These are phyloP conservation scores for Parnassius apollo DNA, from an alignment of 2,888 invertebrate species.

Conservation along the genomic window DNA sequence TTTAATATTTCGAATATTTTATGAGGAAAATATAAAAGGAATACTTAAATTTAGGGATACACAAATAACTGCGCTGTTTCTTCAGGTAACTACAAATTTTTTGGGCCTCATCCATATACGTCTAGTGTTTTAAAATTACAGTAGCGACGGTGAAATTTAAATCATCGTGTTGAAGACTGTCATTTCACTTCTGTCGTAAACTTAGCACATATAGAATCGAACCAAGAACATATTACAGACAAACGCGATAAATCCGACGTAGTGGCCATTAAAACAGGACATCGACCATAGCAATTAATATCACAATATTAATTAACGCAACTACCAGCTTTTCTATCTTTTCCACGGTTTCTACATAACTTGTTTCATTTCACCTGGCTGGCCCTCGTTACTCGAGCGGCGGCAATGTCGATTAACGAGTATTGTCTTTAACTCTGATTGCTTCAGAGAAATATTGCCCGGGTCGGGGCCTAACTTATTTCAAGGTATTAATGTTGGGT, in stretches of 20 bases:
- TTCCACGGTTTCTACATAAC: slow-evolving; percentile 9
- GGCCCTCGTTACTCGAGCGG: neutral
- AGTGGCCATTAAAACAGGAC: neutral
- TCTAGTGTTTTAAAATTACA: no score
- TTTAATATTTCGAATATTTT: no score
- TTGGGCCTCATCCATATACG: no score
- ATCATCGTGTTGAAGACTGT: no score
- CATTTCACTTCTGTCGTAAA: no score
- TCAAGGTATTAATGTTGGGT: neutral
- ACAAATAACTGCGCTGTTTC: no score
- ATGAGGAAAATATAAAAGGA: no score
- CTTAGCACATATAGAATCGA: no score
- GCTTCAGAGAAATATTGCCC: slow-evolving; percentile 12
- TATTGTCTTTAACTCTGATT: slow-evolving; percentile 17
- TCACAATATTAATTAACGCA: slow-evolving; percentile 9
- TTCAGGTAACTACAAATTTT: no score
- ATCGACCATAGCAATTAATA: slow-evolving; percentile 4
- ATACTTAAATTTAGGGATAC: no score
- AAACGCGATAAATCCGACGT: neutral
- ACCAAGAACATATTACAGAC: neutral
- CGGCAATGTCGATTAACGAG: slow-evolving; percentile 8
- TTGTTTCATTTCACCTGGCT: slow-evolving; percentile 6
- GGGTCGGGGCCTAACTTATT: neutral
- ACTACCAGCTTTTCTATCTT: slow-evolving; percentile 12
- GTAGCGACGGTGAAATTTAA: no score